Evolutionary conservation across 1,140 invertebrate species (phyloP).

Genomic region (Luehdorfia chinensis): DNA sequence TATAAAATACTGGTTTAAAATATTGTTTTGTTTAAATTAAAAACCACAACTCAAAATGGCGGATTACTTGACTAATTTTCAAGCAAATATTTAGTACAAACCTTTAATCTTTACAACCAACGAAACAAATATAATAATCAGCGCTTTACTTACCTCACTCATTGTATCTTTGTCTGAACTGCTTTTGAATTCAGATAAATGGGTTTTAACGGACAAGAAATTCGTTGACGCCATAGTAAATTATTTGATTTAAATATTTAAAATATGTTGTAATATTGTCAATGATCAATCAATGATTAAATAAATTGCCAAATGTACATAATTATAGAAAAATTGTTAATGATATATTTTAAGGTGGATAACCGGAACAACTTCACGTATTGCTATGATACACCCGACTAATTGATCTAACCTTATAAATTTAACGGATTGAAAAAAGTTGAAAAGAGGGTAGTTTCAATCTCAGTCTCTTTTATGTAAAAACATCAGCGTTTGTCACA

Average conservation of each 20-base stretch:
- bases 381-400: constrained; percentile 38
- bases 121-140: constrained; percentile 4
- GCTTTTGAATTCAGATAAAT: constrained; percentile 69
- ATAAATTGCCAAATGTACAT: constrained; percentile 34
- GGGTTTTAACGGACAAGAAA: constrained; percentile 69
- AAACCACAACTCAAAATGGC: constrained; percentile 37
- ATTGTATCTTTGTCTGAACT: constrained; percentile 68
- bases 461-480: too few species aligned
- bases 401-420: constrained; percentile 14
- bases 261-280: constrained; percentile 31
- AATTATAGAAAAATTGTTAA: constrained; percentile 28
- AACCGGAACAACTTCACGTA: constrained; percentile 41
- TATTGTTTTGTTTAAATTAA: background rate
- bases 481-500: too few species aligned
- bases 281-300: constrained; percentile 36
- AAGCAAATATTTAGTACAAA: constrained; percentile 3
- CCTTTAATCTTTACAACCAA: background rate
- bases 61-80: constrained; percentile 14
- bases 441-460: too few species aligned
- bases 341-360: constrained; percentile 27
- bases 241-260: constrained; percentile 31
- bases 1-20: background rate
- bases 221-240: constrained; percentile 58
- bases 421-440: too few species aligned
- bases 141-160: constrained; percentile 63